Conservation (phyloP, 2,113 vertebrate species). For the Strix uralensis region DNA sequence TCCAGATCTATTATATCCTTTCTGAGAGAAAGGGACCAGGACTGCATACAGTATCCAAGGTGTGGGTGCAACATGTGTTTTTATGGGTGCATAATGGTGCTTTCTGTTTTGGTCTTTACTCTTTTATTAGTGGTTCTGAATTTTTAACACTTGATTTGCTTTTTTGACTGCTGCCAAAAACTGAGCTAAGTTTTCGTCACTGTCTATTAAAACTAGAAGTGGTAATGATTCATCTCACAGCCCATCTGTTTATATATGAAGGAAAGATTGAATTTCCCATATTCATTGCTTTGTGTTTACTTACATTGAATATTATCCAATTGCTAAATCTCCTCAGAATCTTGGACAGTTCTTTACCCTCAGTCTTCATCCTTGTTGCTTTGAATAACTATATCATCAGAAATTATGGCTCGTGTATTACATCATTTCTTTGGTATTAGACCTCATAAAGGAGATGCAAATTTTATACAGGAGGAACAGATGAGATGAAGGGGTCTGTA, state of each 20-base stretch:
- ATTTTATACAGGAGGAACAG: not conserved
- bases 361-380: not conserved
- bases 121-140: not conserved
- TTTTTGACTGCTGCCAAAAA: not conserved
- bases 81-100: not conserved
- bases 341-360: not conserved
- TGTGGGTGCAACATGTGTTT: not conserved
- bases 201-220: not conserved
- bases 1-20: not conserved
- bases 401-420: not conserved
- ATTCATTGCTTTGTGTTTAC: not conserved
- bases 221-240: not conserved
- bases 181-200: not conserved
- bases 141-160: not conserved
- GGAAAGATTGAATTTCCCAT: not conserved
- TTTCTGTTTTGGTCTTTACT: conserved; percentile 6
- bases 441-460: not conserved
- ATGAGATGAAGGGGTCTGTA: not conserved
- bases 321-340: not conserved
- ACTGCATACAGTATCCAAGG: not conserved
- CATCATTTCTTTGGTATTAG: not conserved
- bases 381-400: not conserved
- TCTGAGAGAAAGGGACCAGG: not conserved
- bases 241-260: not conserved
- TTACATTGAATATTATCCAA: not conserved